These are phyloP conservation scores for Hestina assimilis DNA, from an alignment of 1,140 invertebrate species.

Conservation along the genomic window DNA sequence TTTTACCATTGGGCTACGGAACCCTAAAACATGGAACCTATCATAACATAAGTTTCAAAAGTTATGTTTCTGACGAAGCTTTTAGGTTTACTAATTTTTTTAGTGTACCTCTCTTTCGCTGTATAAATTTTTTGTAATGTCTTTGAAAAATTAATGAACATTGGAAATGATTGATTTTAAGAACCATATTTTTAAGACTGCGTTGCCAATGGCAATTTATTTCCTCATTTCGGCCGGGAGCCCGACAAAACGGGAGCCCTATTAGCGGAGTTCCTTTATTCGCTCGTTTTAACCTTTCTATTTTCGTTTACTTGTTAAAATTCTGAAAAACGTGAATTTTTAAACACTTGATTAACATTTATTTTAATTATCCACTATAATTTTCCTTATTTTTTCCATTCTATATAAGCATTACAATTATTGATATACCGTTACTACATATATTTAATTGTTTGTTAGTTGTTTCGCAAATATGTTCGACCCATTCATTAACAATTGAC, in stretches of 20 bases:
- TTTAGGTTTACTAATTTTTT: too few relatives aligned
- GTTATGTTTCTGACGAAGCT: too few relatives aligned
- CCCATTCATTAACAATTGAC: too few relatives aligned
- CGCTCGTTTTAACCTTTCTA: slow-evolving; percentile 16
- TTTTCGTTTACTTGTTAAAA: slow-evolving; percentile 23
- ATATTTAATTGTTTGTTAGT: too few relatives aligned
- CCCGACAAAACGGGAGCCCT: slow-evolving; percentile 18
- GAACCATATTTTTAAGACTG: not conserved
- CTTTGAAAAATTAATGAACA: not conserved
- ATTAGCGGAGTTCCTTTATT: slow-evolving; percentile 23
- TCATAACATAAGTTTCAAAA: too few relatives aligned
- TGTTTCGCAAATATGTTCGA: too few relatives aligned
- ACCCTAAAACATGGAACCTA: too few relatives aligned
- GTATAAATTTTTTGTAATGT: not conserved
- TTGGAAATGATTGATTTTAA: not conserved
- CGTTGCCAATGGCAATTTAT: slow-evolving; percentile 11
- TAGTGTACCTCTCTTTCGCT: not conserved
- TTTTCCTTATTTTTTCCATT: too few relatives aligned
- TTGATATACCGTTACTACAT: too few relatives aligned
- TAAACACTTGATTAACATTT: not conserved
- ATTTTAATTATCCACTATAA: too few relatives aligned
- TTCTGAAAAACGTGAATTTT: slow-evolving; percentile 17
- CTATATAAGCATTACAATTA: too few relatives aligned
- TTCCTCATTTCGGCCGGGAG: slow-evolving; percentile 13
- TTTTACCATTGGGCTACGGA: too few relatives aligned